These are phyloP conservation scores for Ochropleura plecta DNA, from an alignment of 2,888 invertebrate genomes.

Conservation along the genomic window DNA sequence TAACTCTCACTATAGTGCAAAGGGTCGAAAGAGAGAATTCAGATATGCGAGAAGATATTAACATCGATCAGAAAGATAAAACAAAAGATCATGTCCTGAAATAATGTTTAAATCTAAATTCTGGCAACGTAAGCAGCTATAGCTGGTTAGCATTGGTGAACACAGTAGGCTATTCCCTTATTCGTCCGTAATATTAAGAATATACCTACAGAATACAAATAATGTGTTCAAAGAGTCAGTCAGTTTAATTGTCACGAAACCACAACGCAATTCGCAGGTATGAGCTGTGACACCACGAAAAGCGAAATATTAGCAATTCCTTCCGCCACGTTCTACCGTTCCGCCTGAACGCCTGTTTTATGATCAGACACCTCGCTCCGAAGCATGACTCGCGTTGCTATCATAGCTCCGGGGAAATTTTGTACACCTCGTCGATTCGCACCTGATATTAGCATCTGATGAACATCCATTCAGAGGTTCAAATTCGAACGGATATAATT, in stretches of 20 bases:
- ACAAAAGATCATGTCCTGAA: background rate
- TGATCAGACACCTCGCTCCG: slow-evolving; percentile 58
- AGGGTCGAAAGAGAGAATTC: slow-evolving; percentile 5
- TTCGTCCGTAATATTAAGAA: background rate
- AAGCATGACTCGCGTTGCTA: slow-evolving; percentile 59
- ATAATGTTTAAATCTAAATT: background rate
- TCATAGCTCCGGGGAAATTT: slow-evolving; percentile 64
- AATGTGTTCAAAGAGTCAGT: slow-evolving; percentile 8
- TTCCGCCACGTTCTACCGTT: slow-evolving; percentile 66
- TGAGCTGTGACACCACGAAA: slow-evolving; percentile 61
- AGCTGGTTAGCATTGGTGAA: background rate
- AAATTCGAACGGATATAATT: slow-evolving; percentile 8
- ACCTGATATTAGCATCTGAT: slow-evolving; percentile 41
- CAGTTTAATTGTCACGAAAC: slow-evolving; percentile 10
- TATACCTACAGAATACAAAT: background rate
- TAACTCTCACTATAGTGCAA: slow-evolving; percentile 26
- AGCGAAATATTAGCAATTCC: slow-evolving; percentile 67
- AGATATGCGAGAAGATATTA: slow-evolving; percentile 32
- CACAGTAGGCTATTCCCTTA: background rate
- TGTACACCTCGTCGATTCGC: slow-evolving; percentile 56
- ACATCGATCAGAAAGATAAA: background rate
- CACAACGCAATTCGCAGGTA: slow-evolving; percentile 19
- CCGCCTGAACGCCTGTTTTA: slow-evolving; percentile 63
- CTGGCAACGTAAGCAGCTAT: background rate
- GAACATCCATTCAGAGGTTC: slow-evolving; percentile 22